These are phyloP conservation scores for Campoletis raptor DNA, from an alignment of 2,888 invertebrate species.

Conservation along the genomic window DNA sequence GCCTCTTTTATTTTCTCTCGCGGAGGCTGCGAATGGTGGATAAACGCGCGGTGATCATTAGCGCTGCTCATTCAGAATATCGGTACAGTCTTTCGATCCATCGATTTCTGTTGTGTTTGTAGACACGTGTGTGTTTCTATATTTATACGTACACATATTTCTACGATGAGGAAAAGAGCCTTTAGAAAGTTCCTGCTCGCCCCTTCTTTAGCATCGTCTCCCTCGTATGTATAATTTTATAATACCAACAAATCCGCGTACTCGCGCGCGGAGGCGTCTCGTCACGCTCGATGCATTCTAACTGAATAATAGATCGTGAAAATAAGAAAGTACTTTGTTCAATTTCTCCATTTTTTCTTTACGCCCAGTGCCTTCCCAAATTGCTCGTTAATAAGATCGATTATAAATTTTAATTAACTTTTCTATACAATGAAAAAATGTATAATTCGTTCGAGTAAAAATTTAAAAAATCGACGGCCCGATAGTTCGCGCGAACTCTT, in stretches of 20 bases:
- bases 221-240: conserved; percentile 50
- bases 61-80: conserved; percentile 53
- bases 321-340: conserved; percentile 59
- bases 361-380: neutral
- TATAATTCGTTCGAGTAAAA: neutral
- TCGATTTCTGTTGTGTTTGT: conserved; percentile 57
- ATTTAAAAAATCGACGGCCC: conserved; percentile 2
- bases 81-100: conserved; percentile 48
- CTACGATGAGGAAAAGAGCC: conserved; percentile 27
- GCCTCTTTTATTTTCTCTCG: conserved; percentile 8
- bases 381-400: conserved; percentile 4
- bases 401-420: neutral
- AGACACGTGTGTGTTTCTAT: neutral
- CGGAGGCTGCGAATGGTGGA: conserved; percentile 38
- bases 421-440: neutral
- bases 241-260: conserved; percentile 1
- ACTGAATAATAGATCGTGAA: conserved; percentile 57
- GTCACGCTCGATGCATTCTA: conserved; percentile 52
- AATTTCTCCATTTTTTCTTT: conserved; percentile 19
- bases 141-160: neutral
- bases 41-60: conserved; percentile 53
- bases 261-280: conserved; percentile 36
- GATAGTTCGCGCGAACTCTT: neutral
- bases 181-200: conserved; percentile 60
- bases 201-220: conserved; percentile 38